Evolutionary conservation across 2,113 vertebrate species (phyloP), one percentile per base, ranked within the genome.

Genomic region (Barnardius zonarius): DNA sequence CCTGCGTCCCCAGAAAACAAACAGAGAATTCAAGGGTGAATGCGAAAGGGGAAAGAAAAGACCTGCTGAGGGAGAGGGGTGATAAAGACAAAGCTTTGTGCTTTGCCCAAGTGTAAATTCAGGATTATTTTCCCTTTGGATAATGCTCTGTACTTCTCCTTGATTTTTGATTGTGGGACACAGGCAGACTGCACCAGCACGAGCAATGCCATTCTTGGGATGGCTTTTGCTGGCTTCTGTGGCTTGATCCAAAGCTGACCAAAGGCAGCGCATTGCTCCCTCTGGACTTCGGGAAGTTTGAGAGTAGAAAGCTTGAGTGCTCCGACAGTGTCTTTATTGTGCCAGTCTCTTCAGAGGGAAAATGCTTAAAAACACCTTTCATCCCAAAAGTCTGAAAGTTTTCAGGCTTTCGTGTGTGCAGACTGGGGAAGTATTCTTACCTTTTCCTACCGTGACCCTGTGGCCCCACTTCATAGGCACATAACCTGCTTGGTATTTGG

Each of bases 171-270:
- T 59, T 43, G 17, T 33, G 72, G 48, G 61, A 67, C 0, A 0
- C 2, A 5, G 51, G 59, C 73, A 91, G 37, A 28, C 62, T 69
- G 37, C 23, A 31, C 46, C 41, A 43, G 59, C 66, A 74, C 30
- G 61, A 82, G 48, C 43, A 22, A 9, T 52, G 33, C 43, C 86
- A 4, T 49, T 35, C 51, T 83, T 78, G 72, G 69, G 52, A 20
- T 51, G n/a, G 55, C 80, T 95, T 94, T 86, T 33, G 16, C 51
- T 77, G 57, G 93, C 68, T 61, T 90, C 41, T 51, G 44, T 69
- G 76, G 83, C 86, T 93, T 81, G 69, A 95, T 93, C 66, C 92
- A 62, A 28, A 64, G 80, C 73, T 96, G 93, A 81, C 89, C 81
- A 82, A 92, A 95, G 88, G 62, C 79, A 48, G 3, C 1, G 10